Evolutionary conservation across 2,797 vertebrate species (phyloP).

Genomic region (Kryptolebias ocellatus): DNA sequence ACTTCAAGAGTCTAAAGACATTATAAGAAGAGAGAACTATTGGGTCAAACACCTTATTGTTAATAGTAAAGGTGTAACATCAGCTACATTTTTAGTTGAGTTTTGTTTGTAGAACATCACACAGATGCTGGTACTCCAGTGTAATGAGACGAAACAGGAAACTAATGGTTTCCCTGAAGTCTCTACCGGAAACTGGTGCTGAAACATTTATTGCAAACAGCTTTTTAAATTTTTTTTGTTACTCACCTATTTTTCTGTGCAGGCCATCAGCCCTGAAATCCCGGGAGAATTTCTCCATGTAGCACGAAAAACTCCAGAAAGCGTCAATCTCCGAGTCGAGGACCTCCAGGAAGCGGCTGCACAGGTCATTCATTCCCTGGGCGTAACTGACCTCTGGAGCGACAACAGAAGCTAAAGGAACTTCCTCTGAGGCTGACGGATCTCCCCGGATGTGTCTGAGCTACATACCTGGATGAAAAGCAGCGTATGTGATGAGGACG

Average conservation of each 20-base stretch:
- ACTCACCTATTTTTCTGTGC: constrained; percentile 83
- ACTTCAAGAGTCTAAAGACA: too few relatives aligned
- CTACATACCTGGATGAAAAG: constrained; percentile 81
- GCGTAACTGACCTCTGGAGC: constrained; percentile 83
- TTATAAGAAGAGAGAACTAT: too few relatives aligned
- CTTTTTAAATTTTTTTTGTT: background rate
- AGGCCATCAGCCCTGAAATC: constrained; percentile 85
- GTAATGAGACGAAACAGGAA: too few relatives aligned
- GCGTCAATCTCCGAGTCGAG: constrained; percentile 83
- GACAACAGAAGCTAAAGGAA: constrained; percentile 13
- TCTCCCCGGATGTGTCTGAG: background rate
- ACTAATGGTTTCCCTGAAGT: background rate
- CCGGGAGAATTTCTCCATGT: constrained; percentile 85
- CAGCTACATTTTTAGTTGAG: too few relatives aligned
- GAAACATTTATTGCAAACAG: background rate
- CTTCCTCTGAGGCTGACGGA: too few relatives aligned
- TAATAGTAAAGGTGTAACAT: too few relatives aligned
- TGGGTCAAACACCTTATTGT: too few relatives aligned
- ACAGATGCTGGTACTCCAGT: too few relatives aligned
- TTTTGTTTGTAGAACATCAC: too few relatives aligned
- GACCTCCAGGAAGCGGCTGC: constrained; percentile 84
- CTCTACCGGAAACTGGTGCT: background rate
- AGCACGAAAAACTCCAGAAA: constrained; percentile 86
- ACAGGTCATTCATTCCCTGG: constrained; percentile 84
- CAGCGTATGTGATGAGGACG: constrained; percentile 85